Conservation (phyloP, 2,113 vertebrate genomes). For the Puntigrus tetrazona region DNA sequence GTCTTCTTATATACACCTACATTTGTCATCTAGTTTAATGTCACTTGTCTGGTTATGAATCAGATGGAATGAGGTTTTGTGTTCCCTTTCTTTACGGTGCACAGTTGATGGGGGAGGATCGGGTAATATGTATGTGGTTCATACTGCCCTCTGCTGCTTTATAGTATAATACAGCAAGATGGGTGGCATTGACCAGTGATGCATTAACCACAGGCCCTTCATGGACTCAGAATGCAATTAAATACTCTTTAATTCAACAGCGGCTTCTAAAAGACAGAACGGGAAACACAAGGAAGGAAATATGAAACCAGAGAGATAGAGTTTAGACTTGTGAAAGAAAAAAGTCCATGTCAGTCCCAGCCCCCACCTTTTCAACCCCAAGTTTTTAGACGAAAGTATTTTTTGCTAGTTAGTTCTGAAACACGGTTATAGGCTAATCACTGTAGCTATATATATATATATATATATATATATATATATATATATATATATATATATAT, state of each 20-base stretch:
- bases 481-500: no score
- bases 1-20: conserved; percentile 11
- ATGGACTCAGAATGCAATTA: background rate
- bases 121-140: background rate
- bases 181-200: background rate
- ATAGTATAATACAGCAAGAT: background rate
- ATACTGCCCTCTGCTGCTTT: background rate
- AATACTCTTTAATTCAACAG: background rate
- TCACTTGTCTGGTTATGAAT: conserved; percentile 36
- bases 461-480: no score
- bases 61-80: background rate
- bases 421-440: background rate
- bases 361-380: background rate
- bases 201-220: background rate
- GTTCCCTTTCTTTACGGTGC: background rate
- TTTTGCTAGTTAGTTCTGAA: background rate
- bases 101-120: background rate
- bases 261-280: background rate
- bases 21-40: background rate
- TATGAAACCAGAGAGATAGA: background rate
- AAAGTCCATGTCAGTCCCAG: background rate
- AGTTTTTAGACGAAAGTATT: background rate
- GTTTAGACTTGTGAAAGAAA: background rate
- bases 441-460: no score
- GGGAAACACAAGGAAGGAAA: background rate